Conservation (phyloP, 1,140 invertebrate genomes). For the Formica selysi region DNA sequence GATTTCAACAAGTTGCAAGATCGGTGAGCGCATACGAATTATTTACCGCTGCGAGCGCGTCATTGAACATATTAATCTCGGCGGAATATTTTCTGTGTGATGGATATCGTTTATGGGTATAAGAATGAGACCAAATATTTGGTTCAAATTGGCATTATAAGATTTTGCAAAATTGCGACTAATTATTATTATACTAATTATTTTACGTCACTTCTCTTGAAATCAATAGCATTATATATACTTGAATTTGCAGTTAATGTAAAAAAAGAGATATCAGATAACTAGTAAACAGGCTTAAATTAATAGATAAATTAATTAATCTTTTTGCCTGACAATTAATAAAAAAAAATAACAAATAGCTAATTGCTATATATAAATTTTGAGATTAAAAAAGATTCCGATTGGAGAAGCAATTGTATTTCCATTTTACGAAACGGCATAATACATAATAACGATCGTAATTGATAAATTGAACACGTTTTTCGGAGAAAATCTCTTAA, state of each 20-base stretch:
- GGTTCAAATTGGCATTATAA: not conserved
- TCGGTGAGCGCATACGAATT: conserved; percentile 3
- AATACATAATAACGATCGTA: too few species aligned
- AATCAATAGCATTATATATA: not conserved
- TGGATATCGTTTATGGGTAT: not conserved
- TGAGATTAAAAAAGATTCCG: too few species aligned
- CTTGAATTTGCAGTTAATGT: not conserved
- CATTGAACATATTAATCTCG: conserved; percentile 24
- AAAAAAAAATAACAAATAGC: too few species aligned
- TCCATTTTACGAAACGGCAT: too few species aligned
- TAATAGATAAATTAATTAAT: too few species aligned
- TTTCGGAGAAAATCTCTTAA: too few species aligned
- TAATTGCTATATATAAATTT: too few species aligned
- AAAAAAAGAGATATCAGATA: too few species aligned
- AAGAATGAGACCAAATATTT: not conserved
- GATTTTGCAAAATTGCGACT: not conserved
- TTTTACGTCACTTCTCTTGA: not conserved
- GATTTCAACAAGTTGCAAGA: conserved; percentile 39
- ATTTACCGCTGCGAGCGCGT: conserved; percentile 2
- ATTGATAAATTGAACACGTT: too few species aligned
- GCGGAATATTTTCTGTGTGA: not conserved
- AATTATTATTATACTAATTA: not conserved
- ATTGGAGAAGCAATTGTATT: too few species aligned
- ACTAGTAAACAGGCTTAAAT: too few species aligned
- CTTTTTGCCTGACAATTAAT: too few species aligned